Conservation (phyloP, 1,140 invertebrate species). For the Drosophila tristis region DNA sequence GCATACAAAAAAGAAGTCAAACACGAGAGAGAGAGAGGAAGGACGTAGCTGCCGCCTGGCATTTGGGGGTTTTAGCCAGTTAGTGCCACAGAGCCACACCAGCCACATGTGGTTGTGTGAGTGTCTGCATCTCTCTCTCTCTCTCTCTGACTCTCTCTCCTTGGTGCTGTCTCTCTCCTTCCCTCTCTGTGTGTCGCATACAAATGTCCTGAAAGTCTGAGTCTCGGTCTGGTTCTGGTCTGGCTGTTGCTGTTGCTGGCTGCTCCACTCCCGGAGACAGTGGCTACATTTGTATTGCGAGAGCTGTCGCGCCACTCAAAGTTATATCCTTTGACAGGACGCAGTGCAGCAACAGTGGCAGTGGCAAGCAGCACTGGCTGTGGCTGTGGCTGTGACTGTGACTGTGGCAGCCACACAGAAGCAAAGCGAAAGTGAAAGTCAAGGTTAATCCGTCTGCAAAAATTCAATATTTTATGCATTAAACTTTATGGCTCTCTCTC, state of each 20-base stretch:
- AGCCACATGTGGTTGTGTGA: constrained; percentile 48
- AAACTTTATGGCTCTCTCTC: constrained; percentile 67
- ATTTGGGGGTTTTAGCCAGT: constrained; percentile 61
- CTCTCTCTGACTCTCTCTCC: background rate
- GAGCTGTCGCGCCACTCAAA: constrained; percentile 74
- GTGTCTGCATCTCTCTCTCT: constrained; percentile 10
- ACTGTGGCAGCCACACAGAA: constrained; percentile 12
- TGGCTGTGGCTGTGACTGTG: constrained; percentile 9
- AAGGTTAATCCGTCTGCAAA: constrained; percentile 84
- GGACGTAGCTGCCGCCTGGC: constrained; percentile 50
- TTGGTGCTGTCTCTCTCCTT: background rate
- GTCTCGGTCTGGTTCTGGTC: constrained; percentile 56
- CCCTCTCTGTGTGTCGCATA: constrained; percentile 71
- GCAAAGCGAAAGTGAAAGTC: constrained; percentile 81
- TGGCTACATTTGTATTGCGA: constrained; percentile 78
- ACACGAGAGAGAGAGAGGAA: constrained; percentile 5
- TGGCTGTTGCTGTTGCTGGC: constrained; percentile 24
- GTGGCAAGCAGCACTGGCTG: constrained; percentile 5
- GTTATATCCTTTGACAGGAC: constrained; percentile 79
- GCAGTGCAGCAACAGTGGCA: constrained; percentile 57
- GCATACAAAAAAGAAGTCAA: constrained; percentile 73
- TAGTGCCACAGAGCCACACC: constrained; percentile 40
- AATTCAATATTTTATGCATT: constrained; percentile 84
- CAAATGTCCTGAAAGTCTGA: constrained; percentile 63
- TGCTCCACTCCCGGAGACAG: constrained; percentile 26